A percentile compares a stretch with the other conserved stretches of the same genome.
Evolutionary conservation across 1,140 invertebrate species (phyloP).

Genomic region (Euwallacea fornicatus): DNA sequence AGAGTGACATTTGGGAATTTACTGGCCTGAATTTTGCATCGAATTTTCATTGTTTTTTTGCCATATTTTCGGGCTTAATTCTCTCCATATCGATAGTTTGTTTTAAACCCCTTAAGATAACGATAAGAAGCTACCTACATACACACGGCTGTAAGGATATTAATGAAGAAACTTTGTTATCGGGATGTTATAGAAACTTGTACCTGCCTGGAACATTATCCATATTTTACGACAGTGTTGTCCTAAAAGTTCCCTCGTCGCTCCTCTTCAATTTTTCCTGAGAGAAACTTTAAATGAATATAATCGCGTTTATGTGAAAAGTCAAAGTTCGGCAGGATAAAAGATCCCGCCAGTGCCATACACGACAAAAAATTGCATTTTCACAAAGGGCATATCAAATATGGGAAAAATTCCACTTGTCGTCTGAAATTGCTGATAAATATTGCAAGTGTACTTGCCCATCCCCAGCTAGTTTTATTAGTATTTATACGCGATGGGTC

Average conservation of each 20-base stretch:
- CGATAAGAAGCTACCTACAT: neutral
- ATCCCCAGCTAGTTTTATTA: slow-evolving; percentile 25
- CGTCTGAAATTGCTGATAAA: slow-evolving; percentile 37
- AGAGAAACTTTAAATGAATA: neutral
- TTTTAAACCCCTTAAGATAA: neutral
- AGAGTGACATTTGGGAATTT: slow-evolving; percentile 27
- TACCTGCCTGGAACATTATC: neutral
- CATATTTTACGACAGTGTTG: neutral
- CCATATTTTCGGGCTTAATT: no score
- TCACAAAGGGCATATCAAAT: neutral
- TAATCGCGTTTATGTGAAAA: neutral
- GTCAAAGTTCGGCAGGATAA: neutral
- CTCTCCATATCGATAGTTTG: no score
- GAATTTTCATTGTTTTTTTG: neutral
- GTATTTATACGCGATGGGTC: slow-evolving; percentile 11
- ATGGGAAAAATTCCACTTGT: neutral
- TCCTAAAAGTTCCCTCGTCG: neutral
- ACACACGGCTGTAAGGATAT: neutral
- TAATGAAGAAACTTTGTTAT: neutral
- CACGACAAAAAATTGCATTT: neutral
- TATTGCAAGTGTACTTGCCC: slow-evolving; percentile 36
- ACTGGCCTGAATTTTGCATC: slow-evolving; percentile 30
- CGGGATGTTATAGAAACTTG: neutral
- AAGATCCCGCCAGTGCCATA: neutral
- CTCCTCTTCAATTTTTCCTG: neutral